A percentile compares a stretch with the other conserved stretches of the same genome.
Conservation (phyloP, 2,888 invertebrate genomes). For the Rhaphigaster nebulosa region DNA sequence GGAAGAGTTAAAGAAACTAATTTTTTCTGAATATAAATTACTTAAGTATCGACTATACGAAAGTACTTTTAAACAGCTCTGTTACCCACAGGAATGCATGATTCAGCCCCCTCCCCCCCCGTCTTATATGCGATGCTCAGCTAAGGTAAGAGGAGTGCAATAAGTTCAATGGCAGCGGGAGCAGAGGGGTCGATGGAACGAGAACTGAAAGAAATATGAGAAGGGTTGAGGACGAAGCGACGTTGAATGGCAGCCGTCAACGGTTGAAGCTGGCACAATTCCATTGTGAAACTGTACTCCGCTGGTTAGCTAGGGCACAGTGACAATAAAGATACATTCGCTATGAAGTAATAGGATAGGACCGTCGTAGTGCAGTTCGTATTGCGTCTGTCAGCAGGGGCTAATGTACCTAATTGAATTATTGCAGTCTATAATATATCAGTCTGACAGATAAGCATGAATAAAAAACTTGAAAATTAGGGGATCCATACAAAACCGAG, state of each 20-base stretch:
- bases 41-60: background rate
- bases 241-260: constrained; percentile 20
- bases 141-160: background rate
- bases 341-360: constrained; percentile 24
- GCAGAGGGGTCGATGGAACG: constrained; percentile 5
- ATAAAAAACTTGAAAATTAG: background rate
- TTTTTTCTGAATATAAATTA: background rate
- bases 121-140: background rate
- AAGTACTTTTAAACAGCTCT: background rate
- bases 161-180: background rate
- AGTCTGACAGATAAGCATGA: background rate
- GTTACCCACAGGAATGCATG: background rate
- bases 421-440: background rate
- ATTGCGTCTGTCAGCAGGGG: background rate
- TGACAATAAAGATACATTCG: constrained; percentile 44
- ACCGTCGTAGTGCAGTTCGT: background rate
- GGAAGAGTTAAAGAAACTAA: too few relatives aligned
- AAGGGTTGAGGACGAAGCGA: background rate
- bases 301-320: background rate
- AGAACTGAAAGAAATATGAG: constrained; percentile 36
- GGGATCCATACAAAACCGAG: too few relatives aligned
- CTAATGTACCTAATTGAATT: background rate
- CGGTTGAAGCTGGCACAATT: constrained; percentile 27
- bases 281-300: constrained; percentile 45
- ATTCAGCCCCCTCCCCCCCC: background rate